phyloP scores from a whole-genome alignment of 2,888 invertebrate genomes.

The Eilema depressum region DNA sequence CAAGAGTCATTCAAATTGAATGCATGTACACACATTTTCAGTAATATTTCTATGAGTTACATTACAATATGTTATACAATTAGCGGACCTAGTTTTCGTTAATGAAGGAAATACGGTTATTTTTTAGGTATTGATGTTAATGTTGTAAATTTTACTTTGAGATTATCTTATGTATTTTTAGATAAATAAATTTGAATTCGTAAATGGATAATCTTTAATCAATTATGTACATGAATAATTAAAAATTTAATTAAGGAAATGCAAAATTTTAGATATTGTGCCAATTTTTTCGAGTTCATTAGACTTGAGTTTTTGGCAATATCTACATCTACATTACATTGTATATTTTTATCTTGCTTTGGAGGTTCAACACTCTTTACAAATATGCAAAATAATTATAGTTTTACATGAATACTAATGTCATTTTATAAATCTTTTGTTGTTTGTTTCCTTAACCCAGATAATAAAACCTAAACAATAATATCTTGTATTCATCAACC shows the following conservation, averaged over 20 bases:
- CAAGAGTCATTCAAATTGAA: conserved; percentile 34
- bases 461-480: no score
- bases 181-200: neutral
- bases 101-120: conserved; percentile 34
- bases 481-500: no score
- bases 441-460: no score
- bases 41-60: conserved; percentile 29
- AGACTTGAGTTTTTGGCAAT: neutral
- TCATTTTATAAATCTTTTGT: no score
- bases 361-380: no score
- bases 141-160: conserved; percentile 2
- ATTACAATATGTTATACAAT: conserved; percentile 37
- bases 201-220: neutral
- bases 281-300: neutral
- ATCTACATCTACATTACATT: no score
- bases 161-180: neutral
- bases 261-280: conserved; percentile 1
- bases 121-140: conserved; percentile 28
- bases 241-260: neutral
- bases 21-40: conserved; percentile 31
- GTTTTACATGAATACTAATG: no score
- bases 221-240: neutral
- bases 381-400: no score
- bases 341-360: no score
- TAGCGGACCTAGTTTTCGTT: conserved; percentile 27